Evolutionary conservation across 1,140 invertebrate species (phyloP).

Genomic region (Bombyx mandarina): DNA sequence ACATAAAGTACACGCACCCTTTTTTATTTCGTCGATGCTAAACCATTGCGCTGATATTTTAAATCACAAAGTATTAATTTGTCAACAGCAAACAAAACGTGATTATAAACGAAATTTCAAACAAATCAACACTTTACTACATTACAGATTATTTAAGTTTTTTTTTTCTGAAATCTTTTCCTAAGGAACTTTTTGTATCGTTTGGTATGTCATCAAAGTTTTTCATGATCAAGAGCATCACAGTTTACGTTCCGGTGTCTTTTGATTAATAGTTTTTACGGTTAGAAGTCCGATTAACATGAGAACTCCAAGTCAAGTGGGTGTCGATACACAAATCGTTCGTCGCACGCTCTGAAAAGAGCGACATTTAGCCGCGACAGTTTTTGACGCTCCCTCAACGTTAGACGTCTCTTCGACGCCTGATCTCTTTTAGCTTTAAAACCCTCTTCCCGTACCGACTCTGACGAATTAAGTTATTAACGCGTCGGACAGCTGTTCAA

Average conservation of each 20-base stretch:
- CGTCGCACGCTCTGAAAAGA: conserved; percentile 19
- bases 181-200: too few species aligned
- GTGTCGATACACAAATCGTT: conserved; percentile 31
- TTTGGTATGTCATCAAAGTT: too few species aligned
- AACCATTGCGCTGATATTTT: too few species aligned
- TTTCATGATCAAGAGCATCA: conserved; percentile 3
- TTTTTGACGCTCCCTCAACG: not conserved
- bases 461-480: conserved; percentile 71
- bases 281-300: conserved; percentile 31
- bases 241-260: conserved; percentile 8
- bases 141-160: too few species aligned
- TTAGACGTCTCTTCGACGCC: conserved; percentile 22
- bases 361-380: not conserved
- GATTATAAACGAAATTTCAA: too few species aligned
- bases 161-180: too few species aligned
- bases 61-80: too few species aligned
- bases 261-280: conserved; percentile 22
- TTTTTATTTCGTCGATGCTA: too few species aligned
- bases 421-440: conserved; percentile 30
- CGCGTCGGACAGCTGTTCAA: conserved; percentile 56
- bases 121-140: too few species aligned
- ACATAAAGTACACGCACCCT: too few species aligned
- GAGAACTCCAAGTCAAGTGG: conserved; percentile 16
- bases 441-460: conserved; percentile 54
- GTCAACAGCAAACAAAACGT: too few species aligned